Percentiles rank a stretch among this genome's conserved stretches.
phyloP scores from a whole-genome alignment of 2,797 vertebrate genomes.

The Mus minutoides region DNA sequence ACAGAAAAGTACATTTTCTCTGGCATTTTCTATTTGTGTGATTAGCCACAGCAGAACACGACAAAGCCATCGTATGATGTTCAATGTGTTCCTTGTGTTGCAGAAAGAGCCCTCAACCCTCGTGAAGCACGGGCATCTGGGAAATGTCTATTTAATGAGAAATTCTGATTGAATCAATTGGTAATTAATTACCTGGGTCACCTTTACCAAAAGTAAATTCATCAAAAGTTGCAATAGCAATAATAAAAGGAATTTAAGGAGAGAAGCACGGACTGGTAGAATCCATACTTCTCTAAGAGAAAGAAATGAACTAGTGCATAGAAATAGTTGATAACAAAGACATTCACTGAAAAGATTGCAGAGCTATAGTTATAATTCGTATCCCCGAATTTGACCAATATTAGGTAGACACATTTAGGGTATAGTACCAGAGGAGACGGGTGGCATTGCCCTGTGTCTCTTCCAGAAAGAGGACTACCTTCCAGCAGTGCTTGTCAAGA shows the following conservation, averaged over 20 bases:
- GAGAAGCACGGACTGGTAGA: neutral
- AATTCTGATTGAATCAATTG: slow-evolving; percentile 12
- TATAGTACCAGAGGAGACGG: too few relatives aligned
- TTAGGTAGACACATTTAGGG: too few relatives aligned
- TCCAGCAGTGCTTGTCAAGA: too few relatives aligned
- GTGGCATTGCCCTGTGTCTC: too few relatives aligned
- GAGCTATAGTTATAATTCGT: too few relatives aligned
- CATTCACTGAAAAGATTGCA: too few relatives aligned
- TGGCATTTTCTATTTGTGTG: neutral
- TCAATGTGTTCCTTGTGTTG: neutral
- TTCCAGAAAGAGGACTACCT: too few relatives aligned
- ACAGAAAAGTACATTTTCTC: neutral
- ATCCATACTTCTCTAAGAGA: neutral
- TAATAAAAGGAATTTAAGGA: neutral
- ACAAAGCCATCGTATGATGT: neutral
- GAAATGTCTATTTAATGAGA: neutral
- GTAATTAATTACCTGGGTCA: slow-evolving; percentile 5
- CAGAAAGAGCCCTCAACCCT: neutral
- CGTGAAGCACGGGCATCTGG: neutral
- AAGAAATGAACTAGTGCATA: neutral
- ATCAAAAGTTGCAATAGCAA: neutral
- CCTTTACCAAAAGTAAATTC: slow-evolving; percentile 2
- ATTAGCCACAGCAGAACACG: neutral
- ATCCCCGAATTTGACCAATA: too few relatives aligned
- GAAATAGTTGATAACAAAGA: neutral